Base-by-base conservation (phyloP, 2,797 vertebrate species). In the Gobio occitaniae region DNA sequence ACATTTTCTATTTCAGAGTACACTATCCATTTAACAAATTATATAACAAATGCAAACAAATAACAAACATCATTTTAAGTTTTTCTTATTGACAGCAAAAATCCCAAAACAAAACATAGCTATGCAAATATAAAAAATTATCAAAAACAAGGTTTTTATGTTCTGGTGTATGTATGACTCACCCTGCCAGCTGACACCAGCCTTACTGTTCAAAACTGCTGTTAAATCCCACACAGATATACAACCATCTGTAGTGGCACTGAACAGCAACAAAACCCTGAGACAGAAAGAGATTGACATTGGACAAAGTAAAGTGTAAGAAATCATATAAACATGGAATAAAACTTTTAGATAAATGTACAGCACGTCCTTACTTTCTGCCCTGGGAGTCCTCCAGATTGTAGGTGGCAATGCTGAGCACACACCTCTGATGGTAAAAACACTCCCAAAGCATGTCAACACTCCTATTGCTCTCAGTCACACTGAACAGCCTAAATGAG, bases 361-460 rank as follows among this genome's bases (percentile, higher is more conserved):
- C 12, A 70, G 21, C 6, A 44, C 48, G 61, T 61, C 72, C 93
- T 93, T 63, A 97, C 97, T 93, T 92, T 77, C 87, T 90, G 88
- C 91, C 92, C 79, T 77, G 87, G 47, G 86, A 74, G 6, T 74
- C 65, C 7, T 91, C 29, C 6, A 96, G 91, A 16, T 90, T 92
- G 89, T 96, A 96, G 0, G 94, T 84, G 84, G 97, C 93, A 44
- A 98, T 94, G 88, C 96, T 97, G 90, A 99, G 97, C 86, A 99
- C 97, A 84, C 98, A 99, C 38, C 97, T 95, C 91, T 97, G 94
- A 87, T 99, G 98, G 89, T 97, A 88, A 90, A 97, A 98, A 0
- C 94, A 96, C 90, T 99, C 97, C 16, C 96, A 97, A 36, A 97
- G 82, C 80, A 98, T 92, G 72, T 94, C 91, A 47, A 98, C 90